phyloP scores from a whole-genome alignment of 2,888 invertebrate genomes.

The Miltochrista miniata region DNA sequence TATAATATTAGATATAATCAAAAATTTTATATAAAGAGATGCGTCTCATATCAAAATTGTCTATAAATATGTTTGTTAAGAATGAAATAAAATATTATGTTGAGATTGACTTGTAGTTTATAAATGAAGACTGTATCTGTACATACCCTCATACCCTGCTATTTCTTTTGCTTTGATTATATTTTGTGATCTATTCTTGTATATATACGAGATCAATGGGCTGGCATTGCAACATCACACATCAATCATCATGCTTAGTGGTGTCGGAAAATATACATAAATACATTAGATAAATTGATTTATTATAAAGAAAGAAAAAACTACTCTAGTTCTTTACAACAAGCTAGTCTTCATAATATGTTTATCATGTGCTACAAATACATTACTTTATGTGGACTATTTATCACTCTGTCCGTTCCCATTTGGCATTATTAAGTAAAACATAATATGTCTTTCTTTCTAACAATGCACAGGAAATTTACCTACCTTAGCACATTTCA shows the following conservation, averaged over 20 bases:
- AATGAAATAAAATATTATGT: constrained; percentile 9
- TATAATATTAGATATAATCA: neutral
- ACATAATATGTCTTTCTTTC: no score
- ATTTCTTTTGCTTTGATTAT: constrained; percentile 18
- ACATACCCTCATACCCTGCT: neutral
- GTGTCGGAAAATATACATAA: no score
- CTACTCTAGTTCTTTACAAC: no score
- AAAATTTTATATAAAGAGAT: neutral
- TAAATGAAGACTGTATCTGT: neutral
- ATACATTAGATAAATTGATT: no score
- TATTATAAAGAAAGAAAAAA: no score
- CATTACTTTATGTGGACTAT: no score
- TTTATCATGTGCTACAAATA: no score
- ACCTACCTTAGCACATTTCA: no score
- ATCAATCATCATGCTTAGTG: neutral
- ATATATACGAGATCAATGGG: constrained; percentile 7
- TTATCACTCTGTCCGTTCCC: no score
- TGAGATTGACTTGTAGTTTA: constrained; percentile 10
- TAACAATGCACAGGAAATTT: no score
- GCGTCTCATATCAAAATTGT: constrained; percentile 1
- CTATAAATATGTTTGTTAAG: neutral
- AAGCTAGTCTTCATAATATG: no score
- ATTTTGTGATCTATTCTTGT: constrained; percentile 17
- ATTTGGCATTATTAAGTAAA: no score
- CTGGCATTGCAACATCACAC: constrained; percentile 8